Percentiles rank a stretch among this genome's conserved stretches.
phyloP scores from a whole-genome alignment of 2,797 vertebrate species.

The Malacoctenus gilli region DNA sequence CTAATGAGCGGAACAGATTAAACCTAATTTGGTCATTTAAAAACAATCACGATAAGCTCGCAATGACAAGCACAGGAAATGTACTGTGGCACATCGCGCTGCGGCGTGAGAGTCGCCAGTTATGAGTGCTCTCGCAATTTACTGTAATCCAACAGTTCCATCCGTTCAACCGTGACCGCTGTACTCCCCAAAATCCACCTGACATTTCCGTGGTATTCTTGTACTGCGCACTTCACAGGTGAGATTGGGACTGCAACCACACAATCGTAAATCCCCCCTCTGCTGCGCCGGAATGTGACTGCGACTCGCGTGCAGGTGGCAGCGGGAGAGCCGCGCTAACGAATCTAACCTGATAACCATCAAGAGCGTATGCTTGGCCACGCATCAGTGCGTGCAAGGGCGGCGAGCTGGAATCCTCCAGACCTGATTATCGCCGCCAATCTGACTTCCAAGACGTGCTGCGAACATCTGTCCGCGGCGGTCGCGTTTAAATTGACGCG shows the following conservation, averaged over 20 bases:
- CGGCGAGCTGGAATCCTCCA: conserved; percentile 53
- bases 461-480: conserved; percentile 65
- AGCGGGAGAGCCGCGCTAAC: conserved; percentile 37
- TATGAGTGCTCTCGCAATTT: conserved; percentile 17
- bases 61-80: conserved; percentile 20
- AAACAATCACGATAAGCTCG: conserved; percentile 6
- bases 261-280: conserved; percentile 46
- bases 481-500: conserved; percentile 42
- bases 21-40: conserved; percentile 25
- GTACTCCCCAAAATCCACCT: conserved; percentile 49
- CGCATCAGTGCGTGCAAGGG: conserved; percentile 37
- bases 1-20: conserved; percentile 17
- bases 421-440: conserved; percentile 65
- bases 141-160: conserved; percentile 49
- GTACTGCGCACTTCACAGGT: conserved; percentile 35
- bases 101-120: neutral
- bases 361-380: conserved; percentile 42
- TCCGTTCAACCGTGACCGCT: conserved; percentile 39
- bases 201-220: conserved; percentile 73
- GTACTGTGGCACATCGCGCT: conserved; percentile 13
- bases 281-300: conserved; percentile 27
- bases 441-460: conserved; percentile 60
- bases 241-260: conserved; percentile 29
- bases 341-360: conserved; percentile 59
- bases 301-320: conserved; percentile 29